Evolutionary conservation across 2,797 vertebrate species (phyloP), one percentile per base, ranked within the genome.

Genomic region (Microhierax caerulescens): DNA sequence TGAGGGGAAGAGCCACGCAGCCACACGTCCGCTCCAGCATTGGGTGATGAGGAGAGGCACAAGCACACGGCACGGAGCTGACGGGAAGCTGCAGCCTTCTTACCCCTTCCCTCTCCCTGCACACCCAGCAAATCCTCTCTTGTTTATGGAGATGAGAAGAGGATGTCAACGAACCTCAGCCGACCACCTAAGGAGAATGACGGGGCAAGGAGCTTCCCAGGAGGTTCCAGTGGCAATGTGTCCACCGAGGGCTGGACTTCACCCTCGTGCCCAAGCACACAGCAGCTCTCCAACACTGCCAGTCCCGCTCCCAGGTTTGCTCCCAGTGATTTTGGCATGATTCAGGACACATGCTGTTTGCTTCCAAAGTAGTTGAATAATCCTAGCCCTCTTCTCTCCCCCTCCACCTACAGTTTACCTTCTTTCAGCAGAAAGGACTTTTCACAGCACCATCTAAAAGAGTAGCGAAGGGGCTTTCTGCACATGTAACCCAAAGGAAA

Each of bases 401-500:
- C 18, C 39, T 36, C 47, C 45, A 39, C 21, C 53, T 30, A 13
- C 43, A 75, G 17, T 30, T 85, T 63, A 74, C 53, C 61, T 88
- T 54, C 56, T 53, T 45, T 74, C 61, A 67, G 53, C 90, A 84
- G 69, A 74, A 47, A 61, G 36, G 15, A 72, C 57, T 90, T 84
- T 47, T 56, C 65, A 72, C 4, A 13, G 61, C 64, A 43, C 12
- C 72, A 91, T 20, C 72, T 80, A 36, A 51, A 86, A 76, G 47
- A 94, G 43, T 19, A 79, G 51, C 81, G 75, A 60, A 92, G 27
- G 32, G 59, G 37, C 15, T 91, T 94, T 87, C 80, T 95, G 88
- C 75, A 90, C 65, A 39, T 43, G 85, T 91, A 93, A 94, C 88
- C 69, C 75, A 72, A 84, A 95, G 93, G 69, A 91, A 95, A 95